A percentile compares a stretch with the other conserved stretches of the same genome.
phyloP scores from a whole-genome alignment of 2,113 vertebrate species.

The Osmerus mordax region DNA sequence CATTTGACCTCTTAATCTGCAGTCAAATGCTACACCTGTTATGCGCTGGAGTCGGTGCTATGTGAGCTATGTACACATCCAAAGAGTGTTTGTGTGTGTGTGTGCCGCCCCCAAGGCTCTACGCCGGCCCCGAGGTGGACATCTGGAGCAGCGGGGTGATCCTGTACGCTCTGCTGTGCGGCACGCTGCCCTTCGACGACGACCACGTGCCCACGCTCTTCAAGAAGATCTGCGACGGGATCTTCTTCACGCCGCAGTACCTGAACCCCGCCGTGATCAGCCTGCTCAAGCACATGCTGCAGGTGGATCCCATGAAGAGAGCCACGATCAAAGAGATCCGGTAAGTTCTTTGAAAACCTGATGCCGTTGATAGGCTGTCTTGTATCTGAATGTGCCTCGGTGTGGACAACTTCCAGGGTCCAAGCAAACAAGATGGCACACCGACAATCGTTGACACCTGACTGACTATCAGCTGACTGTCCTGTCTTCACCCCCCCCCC shows the following conservation, averaged over 20 bases:
- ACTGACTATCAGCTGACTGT: not conserved
- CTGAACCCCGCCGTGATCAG: conserved; percentile 87
- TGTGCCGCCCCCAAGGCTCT: conserved; percentile 74
- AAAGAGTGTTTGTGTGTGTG: no score
- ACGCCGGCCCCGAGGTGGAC: conserved; percentile 96
- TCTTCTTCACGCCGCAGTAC: conserved; percentile 97
- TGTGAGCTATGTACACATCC: no score
- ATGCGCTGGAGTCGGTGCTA: no score
- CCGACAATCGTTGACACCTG: not conserved
- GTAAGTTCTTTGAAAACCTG: conserved; percentile 61
- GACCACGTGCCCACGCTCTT: conserved; percentile 99
- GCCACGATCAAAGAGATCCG: conserved; percentile 96
- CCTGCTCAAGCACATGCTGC: conserved; percentile 96
- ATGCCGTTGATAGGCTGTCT: no score
- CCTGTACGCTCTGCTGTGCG: conserved; percentile 93
- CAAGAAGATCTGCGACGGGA: conserved; percentile 99
- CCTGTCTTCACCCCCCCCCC: not conserved
- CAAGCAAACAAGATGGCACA: no score
- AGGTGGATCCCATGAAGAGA: conserved; percentile 98
- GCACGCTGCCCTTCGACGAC: conserved; percentile 95
- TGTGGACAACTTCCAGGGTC: no score
- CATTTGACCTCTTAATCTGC: no score
- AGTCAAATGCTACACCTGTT: no score
- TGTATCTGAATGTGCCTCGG: no score
- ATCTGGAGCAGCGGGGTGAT: conserved; percentile 99